These are phyloP conservation scores for Cylas formicarius DNA, from an alignment of 1,140 invertebrate genomes.

Conservation along the genomic window DNA sequence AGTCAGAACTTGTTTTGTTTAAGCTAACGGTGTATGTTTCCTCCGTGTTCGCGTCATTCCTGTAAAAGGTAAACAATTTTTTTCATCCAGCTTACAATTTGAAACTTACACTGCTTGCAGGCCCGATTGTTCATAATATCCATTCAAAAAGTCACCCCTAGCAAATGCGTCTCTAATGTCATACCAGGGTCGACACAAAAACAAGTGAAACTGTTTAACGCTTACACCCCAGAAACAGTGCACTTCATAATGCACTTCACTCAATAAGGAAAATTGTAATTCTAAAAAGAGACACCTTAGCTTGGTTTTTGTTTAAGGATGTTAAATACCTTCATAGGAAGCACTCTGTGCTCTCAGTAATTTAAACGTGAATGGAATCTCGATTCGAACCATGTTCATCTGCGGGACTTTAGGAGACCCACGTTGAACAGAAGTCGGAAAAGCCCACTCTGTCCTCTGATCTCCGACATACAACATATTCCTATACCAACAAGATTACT, in stretches of 20 bases:
- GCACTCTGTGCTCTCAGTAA: too few relatives aligned
- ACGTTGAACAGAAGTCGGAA: too few relatives aligned
- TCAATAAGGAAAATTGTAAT: conserved; percentile 61
- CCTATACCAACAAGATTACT: too few relatives aligned
- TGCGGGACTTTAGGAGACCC: too few relatives aligned
- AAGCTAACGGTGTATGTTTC: conserved; percentile 47
- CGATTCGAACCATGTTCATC: too few relatives aligned
- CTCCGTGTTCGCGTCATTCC: conserved; percentile 52
- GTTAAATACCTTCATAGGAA: too few relatives aligned
- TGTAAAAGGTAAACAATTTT: background rate
- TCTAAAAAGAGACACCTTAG: conserved; percentile 57
- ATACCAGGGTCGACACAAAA: conserved; percentile 63
- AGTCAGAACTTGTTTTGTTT: too few relatives aligned
- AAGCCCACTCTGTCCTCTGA: too few relatives aligned
- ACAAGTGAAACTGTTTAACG: conserved; percentile 63
- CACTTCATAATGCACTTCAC: conserved; percentile 64
- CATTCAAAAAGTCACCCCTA: conserved; percentile 50
- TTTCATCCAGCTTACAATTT: background rate
- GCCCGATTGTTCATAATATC: conserved; percentile 45
- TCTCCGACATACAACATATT: too few relatives aligned
- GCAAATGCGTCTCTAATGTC: conserved; percentile 53
- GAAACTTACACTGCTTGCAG: conserved; percentile 42
- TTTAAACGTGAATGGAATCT: too few relatives aligned
- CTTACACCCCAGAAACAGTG: conserved; percentile 70
- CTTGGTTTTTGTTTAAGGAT: too few relatives aligned